Conservation (phyloP, 1,140 invertebrate genomes). For the Drosophila melanica region DNA sequence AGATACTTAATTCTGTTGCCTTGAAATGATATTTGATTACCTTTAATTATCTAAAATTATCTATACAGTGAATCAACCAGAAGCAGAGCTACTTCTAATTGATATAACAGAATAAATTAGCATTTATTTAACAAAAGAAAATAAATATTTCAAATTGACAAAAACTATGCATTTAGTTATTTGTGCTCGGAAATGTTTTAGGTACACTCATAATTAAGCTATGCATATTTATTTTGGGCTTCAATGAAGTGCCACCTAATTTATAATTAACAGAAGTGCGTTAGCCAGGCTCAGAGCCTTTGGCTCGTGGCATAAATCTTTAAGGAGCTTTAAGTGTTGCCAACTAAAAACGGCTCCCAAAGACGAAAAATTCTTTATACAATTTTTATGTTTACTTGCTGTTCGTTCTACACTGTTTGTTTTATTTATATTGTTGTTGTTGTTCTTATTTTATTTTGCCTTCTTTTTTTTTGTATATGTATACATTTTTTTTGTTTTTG, state of each 20-base stretch:
- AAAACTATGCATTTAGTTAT: too few relatives aligned
- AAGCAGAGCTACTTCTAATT: conserved; percentile 1
- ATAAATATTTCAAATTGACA: too few relatives aligned
- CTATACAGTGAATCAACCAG: background rate
- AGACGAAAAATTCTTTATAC: conserved; percentile 39
- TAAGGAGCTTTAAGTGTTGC: conserved; percentile 66
- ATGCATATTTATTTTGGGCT: conserved; percentile 6
- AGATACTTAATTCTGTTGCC: background rate
- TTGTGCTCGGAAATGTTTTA: background rate
- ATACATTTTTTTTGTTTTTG: conserved; percentile 24
- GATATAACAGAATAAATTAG: too few relatives aligned
- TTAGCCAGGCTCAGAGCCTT: conserved; percentile 4
- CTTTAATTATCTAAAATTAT: background rate
- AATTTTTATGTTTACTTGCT: conserved; percentile 53
- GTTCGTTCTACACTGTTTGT: background rate
- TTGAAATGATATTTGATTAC: background rate
- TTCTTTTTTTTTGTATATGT: conserved; percentile 23
- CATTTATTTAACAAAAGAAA: too few relatives aligned
- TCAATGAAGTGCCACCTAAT: conserved; percentile 57
- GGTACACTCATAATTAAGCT: conserved; percentile 4
- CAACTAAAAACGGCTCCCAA: conserved; percentile 37
- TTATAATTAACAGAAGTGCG: conserved; percentile 67
- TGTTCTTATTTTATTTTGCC: background rate
- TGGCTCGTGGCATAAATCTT: conserved; percentile 62
- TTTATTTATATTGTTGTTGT: conserved; percentile 2